Conservation (phyloP, 2,888 invertebrate genomes). For the Sesia bembeciformis region DNA sequence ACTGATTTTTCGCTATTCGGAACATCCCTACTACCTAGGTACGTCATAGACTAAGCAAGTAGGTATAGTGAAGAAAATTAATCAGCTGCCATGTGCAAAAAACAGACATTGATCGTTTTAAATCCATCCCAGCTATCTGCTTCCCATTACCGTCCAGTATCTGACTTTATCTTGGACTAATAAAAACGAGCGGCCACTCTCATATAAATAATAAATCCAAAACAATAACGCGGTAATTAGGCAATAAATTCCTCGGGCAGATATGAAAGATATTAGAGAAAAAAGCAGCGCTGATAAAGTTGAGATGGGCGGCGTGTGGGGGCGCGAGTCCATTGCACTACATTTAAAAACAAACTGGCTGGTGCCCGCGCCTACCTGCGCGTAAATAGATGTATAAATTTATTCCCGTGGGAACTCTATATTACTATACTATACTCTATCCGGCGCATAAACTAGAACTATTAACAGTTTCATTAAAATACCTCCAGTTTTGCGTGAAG, state of each 20-base stretch:
- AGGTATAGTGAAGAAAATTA: neutral
- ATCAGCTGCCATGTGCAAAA: neutral
- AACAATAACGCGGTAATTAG: slow-evolving; percentile 48
- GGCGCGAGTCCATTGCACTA: slow-evolving; percentile 16
- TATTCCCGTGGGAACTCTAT: too few relatives aligned
- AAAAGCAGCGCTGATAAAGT: slow-evolving; percentile 18
- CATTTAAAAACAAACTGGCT: neutral
- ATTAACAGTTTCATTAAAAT: too few relatives aligned
- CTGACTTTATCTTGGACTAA: slow-evolving; percentile 31
- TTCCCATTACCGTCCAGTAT: slow-evolving; percentile 40
- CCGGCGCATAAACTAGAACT: too few relatives aligned
- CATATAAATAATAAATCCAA: slow-evolving; percentile 37
- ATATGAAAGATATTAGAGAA: slow-evolving; percentile 32
- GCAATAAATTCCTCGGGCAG: slow-evolving; percentile 38
- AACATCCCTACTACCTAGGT: too few relatives aligned
- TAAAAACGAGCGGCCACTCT: slow-evolving; percentile 24
- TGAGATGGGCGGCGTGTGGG: slow-evolving; percentile 12
- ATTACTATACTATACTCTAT: too few relatives aligned
- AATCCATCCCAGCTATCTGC: slow-evolving; percentile 26
- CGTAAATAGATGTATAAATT: too few relatives aligned
- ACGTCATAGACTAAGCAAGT: neutral
- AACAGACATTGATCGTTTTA: slow-evolving; percentile 6
- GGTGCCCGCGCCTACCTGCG: too few relatives aligned
- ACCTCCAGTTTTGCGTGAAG: too few relatives aligned
- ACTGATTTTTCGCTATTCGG: too few relatives aligned